Evolutionary conservation across 2,888 invertebrate genomes (phyloP), one percentile per base, ranked within the genome.

Genomic region (Drosophila neutralis): DNA sequence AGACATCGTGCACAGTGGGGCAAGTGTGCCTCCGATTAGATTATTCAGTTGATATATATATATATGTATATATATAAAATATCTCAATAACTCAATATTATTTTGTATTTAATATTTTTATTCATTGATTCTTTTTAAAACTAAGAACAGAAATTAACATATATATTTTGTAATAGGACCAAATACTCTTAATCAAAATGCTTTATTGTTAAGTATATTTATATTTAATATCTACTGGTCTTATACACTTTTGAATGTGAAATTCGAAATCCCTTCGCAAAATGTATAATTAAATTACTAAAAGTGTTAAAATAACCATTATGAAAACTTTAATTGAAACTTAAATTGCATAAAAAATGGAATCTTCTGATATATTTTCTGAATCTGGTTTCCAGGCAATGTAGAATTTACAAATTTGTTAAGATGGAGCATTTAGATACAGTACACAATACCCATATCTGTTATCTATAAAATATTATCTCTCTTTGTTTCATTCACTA

Each of bases 1-100:
- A 73, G 78, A 77, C 66, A 64, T 60, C 31, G 33, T 53, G 76
- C 78, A 86, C 86, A 86, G 88, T 85, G 89, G 67, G 57, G 7
- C 60, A 21, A 52, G 13, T 56, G 18, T 27, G 36, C 11, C 8
- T 15, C 21, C 13, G n/a, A 31, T 21, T 13, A 8, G 7, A 52
- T 35, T 53, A 33, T 33, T 21, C 21, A 42, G 21, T 13, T 11
- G 6, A 21, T 21, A 42, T 31, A 33, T 13, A 21, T 13, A 27
- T 53, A 33, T 33, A 42, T 21, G 11, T 31, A 33, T 13, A 21
- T 13, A 45, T 7, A 21, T 21, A 42, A 21, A 21, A 45, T 21
- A 21, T 8, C 4, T 8, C 0, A 24, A 45, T 45, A 1, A 24
- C 7, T 15, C 24, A 45, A 24, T 45, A 15, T 15, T 24, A 8